These are phyloP conservation scores for Paramisgurnus dabryanus DNA, from an alignment of 2,113 vertebrate species.

Conservation along the genomic window DNA sequence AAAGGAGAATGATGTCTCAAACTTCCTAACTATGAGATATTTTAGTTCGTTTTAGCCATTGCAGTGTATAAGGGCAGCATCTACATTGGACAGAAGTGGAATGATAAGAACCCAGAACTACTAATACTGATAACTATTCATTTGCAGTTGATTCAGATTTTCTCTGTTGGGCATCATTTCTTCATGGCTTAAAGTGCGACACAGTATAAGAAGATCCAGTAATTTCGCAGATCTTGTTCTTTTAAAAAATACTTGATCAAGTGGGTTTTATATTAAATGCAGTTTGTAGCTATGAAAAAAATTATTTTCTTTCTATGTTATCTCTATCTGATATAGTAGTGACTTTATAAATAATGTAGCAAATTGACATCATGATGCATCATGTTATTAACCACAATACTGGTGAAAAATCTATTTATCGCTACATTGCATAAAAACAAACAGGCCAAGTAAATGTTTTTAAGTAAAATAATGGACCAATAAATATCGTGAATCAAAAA, in stretches of 20 bases:
- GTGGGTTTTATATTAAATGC: not conserved
- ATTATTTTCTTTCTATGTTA: not conserved
- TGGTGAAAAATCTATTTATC: not conserved
- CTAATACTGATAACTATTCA: too few relatives aligned
- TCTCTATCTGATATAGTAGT: not conserved
- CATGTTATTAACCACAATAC: not conserved
- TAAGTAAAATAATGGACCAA: not conserved
- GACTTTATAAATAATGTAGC: not conserved
- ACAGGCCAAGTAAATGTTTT: not conserved
- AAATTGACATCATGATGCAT: not conserved
- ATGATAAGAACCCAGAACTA: too few relatives aligned
- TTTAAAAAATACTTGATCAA: not conserved
- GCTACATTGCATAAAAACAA: not conserved
- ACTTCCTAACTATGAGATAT: too few relatives aligned
- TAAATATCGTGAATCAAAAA: not conserved
- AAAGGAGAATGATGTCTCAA: too few relatives aligned
- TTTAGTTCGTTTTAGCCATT: too few relatives aligned
- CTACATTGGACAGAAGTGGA: not conserved
- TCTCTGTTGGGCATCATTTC: too few relatives aligned
- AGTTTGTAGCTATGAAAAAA: not conserved
- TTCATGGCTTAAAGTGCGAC: not conserved
- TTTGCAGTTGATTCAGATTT: too few relatives aligned
- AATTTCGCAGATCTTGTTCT: not conserved
- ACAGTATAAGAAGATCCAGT: not conserved
- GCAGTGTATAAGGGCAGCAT: not conserved